Evolutionary conservation across 1,140 invertebrate species (phyloP).

Genomic region (Gryllus bimaculatus): DNA sequence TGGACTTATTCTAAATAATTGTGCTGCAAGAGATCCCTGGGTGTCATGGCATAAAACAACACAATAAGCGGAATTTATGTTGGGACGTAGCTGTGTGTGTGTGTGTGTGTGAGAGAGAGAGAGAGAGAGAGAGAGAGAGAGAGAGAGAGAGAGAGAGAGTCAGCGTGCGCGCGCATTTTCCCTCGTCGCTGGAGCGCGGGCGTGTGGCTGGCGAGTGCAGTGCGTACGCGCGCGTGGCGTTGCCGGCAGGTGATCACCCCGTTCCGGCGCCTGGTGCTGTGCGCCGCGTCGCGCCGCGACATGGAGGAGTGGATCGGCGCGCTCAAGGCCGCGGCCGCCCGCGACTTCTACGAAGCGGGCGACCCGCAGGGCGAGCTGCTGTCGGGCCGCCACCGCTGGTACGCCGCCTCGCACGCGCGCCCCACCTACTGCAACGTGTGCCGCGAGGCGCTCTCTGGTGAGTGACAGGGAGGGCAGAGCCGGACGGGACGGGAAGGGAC

Average conservation of each 20-base stretch:
- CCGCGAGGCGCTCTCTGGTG: slow-evolving; percentile 73
- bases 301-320: slow-evolving; percentile 87
- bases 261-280: slow-evolving; percentile 70
- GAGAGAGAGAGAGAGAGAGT: too few species aligned
- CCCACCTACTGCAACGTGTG: slow-evolving; percentile 97
- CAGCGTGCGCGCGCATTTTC: not conserved
- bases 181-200: not conserved
- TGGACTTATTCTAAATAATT: too few species aligned
- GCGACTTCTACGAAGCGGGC: slow-evolving; percentile 30
- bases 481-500: too few species aligned
- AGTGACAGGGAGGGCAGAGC: too few species aligned
- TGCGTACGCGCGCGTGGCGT: too few species aligned
- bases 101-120: too few species aligned
- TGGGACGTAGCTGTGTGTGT: too few species aligned
- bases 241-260: slow-evolving; percentile 69
- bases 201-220: not conserved
- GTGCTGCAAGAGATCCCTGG: too few species aligned
- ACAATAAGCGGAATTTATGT: too few species aligned
- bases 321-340: slow-evolving; percentile 60
- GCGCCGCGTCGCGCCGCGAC: slow-evolving; percentile 66
- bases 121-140: too few species aligned
- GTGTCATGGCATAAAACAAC: too few species aligned
- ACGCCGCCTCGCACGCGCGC: slow-evolving; percentile 82
- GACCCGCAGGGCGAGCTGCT: slow-evolving; percentile 54
- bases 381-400: slow-evolving; percentile 86